Percentiles rank a stretch among this genome's conserved stretches.
These are phyloP conservation scores for Epizoanthus ramosus DNA, from an alignment of 92 coral and sea anemone species.

Conservation along the genomic window DNA sequence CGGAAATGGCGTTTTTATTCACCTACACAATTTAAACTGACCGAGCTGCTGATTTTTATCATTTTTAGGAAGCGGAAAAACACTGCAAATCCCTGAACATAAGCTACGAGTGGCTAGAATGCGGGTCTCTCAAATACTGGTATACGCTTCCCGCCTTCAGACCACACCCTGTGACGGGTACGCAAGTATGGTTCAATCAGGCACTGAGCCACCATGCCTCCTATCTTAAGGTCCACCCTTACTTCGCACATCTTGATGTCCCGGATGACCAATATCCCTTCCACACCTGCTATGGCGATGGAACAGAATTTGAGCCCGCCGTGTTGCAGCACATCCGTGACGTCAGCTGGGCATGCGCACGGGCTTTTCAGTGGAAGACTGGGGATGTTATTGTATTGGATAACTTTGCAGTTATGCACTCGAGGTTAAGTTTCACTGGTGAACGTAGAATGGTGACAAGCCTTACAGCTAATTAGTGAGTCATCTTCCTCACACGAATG, in stretches of 20 bases:
- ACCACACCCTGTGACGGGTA: slow-evolving; percentile 59
- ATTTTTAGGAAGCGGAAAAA: slow-evolving; percentile 59
- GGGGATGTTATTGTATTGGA: slow-evolving; percentile 65
- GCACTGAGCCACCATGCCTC: slow-evolving; percentile 51
- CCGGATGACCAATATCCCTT: slow-evolving; percentile 54
- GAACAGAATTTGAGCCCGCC: slow-evolving; percentile 61
- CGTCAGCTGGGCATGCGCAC: slow-evolving; percentile 61
- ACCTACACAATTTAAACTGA: too few species aligned
- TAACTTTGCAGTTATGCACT: slow-evolving; percentile 67
- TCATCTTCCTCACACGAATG: too few species aligned
- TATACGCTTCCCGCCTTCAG: slow-evolving; percentile 54
- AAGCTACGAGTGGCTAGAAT: slow-evolving; percentile 57
- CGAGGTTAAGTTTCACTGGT: slow-evolving; percentile 60
- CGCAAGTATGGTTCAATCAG: slow-evolving; percentile 74
- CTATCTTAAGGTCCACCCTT: slow-evolving; percentile 48
- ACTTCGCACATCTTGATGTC: slow-evolving; percentile 31
- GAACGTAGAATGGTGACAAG: slow-evolving; percentile 56
- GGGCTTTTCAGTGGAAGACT: slow-evolving; percentile 61
- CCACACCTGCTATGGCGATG: slow-evolving; percentile 67
- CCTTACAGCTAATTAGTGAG: neutral
- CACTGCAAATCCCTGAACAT: slow-evolving; percentile 39
- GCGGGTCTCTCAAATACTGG: slow-evolving; percentile 57
- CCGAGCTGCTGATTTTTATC: neutral
- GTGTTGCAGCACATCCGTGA: slow-evolving; percentile 70
- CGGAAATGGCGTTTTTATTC: too few species aligned